phyloP scores from a whole-genome alignment of 1,140 invertebrate genomes.

The Bombus breviceps region DNA sequence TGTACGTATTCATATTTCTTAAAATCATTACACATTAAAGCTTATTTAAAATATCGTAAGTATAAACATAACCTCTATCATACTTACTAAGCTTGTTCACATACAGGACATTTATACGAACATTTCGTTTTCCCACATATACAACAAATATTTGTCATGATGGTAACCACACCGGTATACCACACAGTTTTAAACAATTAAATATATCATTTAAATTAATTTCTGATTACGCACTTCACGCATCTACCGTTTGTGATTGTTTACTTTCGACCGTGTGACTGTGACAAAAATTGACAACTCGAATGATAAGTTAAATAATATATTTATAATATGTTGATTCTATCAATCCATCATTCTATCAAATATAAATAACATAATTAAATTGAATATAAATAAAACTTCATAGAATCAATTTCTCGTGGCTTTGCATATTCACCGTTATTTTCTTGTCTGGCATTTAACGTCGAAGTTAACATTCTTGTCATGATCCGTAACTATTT shows the following conservation, averaged over 20 bases:
- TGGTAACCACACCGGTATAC: background rate
- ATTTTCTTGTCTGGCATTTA: background rate
- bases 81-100: constrained; percentile 77
- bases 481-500: background rate
- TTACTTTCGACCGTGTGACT: background rate
- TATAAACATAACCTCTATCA: constrained; percentile 38
- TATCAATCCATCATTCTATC: too few relatives aligned
- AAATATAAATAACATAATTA: background rate
- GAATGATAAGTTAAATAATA: too few relatives aligned
- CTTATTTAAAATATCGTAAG: background rate
- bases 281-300: background rate
- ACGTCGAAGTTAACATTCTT: background rate
- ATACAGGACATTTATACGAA: constrained; percentile 77
- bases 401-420: too few relatives aligned
- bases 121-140: constrained; percentile 64
- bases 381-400: background rate
- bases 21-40: background rate
- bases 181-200: background rate
- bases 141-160: constrained; percentile 63
- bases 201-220: background rate
- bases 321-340: background rate
- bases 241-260: background rate
- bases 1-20: background rate
- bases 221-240: background rate
- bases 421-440: too few relatives aligned